Percentiles rank a stretch among this genome's conserved stretches.
Evolutionary conservation across 2,797 vertebrate genomes (phyloP).

Genomic region (Gymnocypris eckloni): DNA sequence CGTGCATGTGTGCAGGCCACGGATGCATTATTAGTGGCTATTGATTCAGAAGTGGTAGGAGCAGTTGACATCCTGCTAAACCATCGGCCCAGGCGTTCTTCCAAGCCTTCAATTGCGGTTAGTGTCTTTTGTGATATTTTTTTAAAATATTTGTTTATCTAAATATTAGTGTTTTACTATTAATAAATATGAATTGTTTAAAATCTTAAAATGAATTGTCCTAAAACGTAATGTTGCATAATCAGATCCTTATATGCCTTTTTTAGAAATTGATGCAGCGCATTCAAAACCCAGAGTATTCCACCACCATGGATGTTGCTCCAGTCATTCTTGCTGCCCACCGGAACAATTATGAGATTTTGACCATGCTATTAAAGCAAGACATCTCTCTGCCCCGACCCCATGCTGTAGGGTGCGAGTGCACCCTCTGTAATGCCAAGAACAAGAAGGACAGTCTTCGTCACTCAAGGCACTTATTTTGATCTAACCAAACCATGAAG

Average conservation of each 20-base stretch:
- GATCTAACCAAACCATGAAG: neutral
- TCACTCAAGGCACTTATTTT: constrained; percentile 87
- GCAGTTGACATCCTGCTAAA: constrained; percentile 98
- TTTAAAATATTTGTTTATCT: neutral
- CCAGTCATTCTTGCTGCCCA: constrained; percentile 98
- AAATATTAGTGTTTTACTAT: neutral
- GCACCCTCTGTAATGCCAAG: constrained; percentile 96
- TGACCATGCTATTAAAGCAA: constrained; percentile 97
- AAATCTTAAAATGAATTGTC: neutral
- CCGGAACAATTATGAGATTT: constrained; percentile 98
- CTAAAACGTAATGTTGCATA: neutral
- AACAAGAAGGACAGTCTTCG: constrained; percentile 98
- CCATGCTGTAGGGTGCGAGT: constrained; percentile 98
- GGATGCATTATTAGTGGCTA: constrained; percentile 95
- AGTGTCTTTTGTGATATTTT: constrained; percentile 66
- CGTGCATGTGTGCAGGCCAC: constrained; percentile 76
- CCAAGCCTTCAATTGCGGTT: constrained; percentile 95
- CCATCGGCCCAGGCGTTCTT: constrained; percentile 91
- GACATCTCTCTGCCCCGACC: constrained; percentile 96
- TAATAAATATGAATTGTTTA: neutral
- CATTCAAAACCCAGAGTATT: constrained; percentile 98
- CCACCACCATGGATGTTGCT: constrained; percentile 98
- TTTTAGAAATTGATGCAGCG: constrained; percentile 96
- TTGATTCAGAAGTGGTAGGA: constrained; percentile 97
- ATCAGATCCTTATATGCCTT: neutral